Evolutionary conservation across 1,140 invertebrate species (phyloP), one percentile per base, ranked within the genome.

Genomic region (Diorhabda sublineata): DNA sequence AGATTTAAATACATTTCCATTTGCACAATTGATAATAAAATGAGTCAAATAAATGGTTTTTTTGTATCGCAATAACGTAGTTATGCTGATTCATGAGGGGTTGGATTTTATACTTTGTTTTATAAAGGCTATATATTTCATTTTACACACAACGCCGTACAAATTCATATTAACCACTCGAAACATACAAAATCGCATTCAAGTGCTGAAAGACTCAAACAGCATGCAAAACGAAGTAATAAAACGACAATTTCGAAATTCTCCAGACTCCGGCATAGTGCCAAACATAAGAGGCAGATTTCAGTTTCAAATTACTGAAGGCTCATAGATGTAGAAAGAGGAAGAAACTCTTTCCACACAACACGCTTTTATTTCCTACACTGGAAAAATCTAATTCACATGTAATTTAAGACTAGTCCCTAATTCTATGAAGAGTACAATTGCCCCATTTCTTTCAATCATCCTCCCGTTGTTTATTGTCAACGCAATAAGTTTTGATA

Each of bases 211-310:
- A 52, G n/a, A 52, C 47, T 52, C 47, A 52, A 52, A 52, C 47
- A 52, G 47, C 47, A 52, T 52, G n/a, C 47, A 52, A 52, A 52
- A 52, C 47, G 47, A 52, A 52, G 47, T 52, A 52, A 52, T 52
- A 52, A 52, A 52, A 52, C 47, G 47, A 52, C 47, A 52, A 52
- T 52, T 52, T 52, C 47, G 47, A 52, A 52, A 52, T 52, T 52
- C 47, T 52, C 4, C 6, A 52, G 47, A 52, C 47, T 52, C 47
- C 47, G 47, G 47, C 47, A 52, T 52, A 52, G 47, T 52, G 47
- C 47, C 47, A 52, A 26, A 52, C 47, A 3, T n/a, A n/a, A n/a
- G 47, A 3, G 47, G 4, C 3, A n/a, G 47, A 52, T n/a, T 52
- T 52, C 6, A 8, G 47, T 52, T 52, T 52, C 47, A 52, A 52